A percentile compares a stretch with the other conserved stretches of the same genome.
These are phyloP conservation scores for Pectinophora gossypiella DNA, from an alignment of 1,140 invertebrate genomes.

Conservation along the genomic window DNA sequence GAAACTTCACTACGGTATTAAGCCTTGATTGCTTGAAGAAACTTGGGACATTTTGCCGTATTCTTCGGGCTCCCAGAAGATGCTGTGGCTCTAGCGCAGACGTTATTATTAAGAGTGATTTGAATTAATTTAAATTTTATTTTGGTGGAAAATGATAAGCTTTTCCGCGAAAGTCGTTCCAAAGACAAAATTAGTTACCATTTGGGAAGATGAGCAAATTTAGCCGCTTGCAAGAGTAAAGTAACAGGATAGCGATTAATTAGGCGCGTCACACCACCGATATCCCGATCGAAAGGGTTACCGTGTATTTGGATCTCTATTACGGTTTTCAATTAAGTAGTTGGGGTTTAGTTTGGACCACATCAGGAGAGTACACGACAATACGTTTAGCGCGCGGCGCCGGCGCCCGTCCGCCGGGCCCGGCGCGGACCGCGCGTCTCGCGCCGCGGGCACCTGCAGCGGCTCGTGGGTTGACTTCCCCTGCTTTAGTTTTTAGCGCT, in stretches of 20 bases:
- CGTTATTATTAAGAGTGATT: constrained; percentile 64
- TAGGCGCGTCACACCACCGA: constrained; percentile 29
- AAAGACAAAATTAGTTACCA: not conserved
- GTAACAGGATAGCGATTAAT: constrained; percentile 33
- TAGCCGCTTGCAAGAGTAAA: no score
- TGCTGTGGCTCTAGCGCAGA: constrained; percentile 51
- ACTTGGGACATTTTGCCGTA: constrained; percentile 73
- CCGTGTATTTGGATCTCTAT: constrained; percentile 56
- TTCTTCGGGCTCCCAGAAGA: constrained; percentile 71
- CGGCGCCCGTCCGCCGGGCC: constrained; percentile 14
- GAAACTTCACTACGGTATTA: constrained; percentile 73
- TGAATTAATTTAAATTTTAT: constrained; percentile 47
- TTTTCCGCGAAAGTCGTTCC: not conserved
- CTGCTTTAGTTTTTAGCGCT: constrained; percentile 47
- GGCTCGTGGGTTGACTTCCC: constrained; percentile 40
- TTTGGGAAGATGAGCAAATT: no score
- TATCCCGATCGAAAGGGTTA: constrained; percentile 52
- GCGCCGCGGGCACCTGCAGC: constrained; percentile 13
- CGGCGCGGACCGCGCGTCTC: constrained; percentile 31
- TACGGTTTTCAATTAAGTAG: constrained; percentile 67
- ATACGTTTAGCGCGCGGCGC: constrained; percentile 52
- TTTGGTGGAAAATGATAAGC: not conserved
- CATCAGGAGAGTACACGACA: constrained; percentile 51
- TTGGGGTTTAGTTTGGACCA: constrained; percentile 54
- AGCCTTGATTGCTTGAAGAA: constrained; percentile 74